phyloP scores from a whole-genome alignment of 2,113 vertebrate genomes.

The human (Homo sapiens) region DNA sequence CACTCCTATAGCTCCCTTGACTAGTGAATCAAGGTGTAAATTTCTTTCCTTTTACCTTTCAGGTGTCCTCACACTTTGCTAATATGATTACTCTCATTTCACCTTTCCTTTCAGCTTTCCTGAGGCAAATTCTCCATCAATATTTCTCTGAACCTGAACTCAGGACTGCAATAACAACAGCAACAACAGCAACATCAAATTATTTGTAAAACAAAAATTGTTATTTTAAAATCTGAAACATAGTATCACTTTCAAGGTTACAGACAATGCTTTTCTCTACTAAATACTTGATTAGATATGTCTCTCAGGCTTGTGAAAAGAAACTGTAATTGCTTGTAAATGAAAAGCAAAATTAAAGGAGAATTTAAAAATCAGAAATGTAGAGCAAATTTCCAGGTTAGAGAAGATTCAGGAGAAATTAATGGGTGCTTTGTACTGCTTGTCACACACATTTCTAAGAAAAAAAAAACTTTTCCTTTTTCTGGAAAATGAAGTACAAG shows the following conservation, averaged over 20 bases:
- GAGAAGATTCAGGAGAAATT: slow-evolving; percentile 72
- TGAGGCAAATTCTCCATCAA: slow-evolving; percentile 39
- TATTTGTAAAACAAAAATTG: neutral
- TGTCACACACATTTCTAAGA: slow-evolving; percentile 66
- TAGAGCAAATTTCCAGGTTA: slow-evolving; percentile 63
- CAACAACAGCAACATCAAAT: neutral
- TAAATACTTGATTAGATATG: slow-evolving; percentile 25
- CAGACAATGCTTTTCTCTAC: slow-evolving; percentile 11
- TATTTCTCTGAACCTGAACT: slow-evolving; percentile 17
- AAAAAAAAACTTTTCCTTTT: slow-evolving; percentile 66
- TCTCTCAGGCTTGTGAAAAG: slow-evolving; percentile 33
- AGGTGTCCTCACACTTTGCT: slow-evolving; percentile 15
- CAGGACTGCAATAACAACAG: neutral
- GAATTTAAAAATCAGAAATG: slow-evolving; percentile 70
- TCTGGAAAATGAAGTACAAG: slow-evolving; percentile 57
- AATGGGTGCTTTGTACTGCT: slow-evolving; percentile 64
- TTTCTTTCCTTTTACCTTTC: neutral
- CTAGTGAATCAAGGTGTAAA: neutral
- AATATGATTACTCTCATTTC: neutral
- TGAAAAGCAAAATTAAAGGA: slow-evolving; percentile 30
- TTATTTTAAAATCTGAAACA: slow-evolving; percentile 52
- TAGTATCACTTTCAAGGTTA: slow-evolving; percentile 31
- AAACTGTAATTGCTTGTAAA: slow-evolving; percentile 21
- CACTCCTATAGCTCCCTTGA: neutral
- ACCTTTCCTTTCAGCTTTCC: neutral